A percentile compares a stretch with the other conserved stretches of the same genome.
Evolutionary conservation across 2,113 vertebrate genomes (phyloP).

Genomic region (Amazona guildingii): DNA sequence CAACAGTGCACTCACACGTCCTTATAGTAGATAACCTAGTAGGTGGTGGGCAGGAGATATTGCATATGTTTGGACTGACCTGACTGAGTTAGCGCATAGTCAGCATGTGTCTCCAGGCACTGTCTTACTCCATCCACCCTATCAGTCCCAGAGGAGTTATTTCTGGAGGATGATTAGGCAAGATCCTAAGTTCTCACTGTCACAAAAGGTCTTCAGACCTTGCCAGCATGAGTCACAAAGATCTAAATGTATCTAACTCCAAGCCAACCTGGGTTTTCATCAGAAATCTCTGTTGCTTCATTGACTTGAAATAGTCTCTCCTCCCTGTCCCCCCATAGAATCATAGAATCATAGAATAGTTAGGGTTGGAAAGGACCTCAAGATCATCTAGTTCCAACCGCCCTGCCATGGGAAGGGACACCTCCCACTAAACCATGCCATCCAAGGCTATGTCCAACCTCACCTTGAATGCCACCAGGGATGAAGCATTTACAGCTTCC

Average conservation of each 20-base stretch:
- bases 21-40: background rate
- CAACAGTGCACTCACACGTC: background rate
- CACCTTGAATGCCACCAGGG: too few species aligned
- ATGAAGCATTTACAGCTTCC: too few species aligned
- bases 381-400: too few species aligned
- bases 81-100: background rate
- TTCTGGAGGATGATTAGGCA: background rate
- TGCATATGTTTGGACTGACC: background rate
- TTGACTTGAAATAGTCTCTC: background rate
- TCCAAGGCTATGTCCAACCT: too few species aligned
- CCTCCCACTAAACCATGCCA: too few species aligned
- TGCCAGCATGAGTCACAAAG: background rate
- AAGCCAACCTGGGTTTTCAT: constrained; percentile 22
- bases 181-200: background rate
- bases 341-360: too few species aligned
- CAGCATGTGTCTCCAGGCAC: background rate
- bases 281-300: constrained; percentile 42
- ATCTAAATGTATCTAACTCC: background rate
- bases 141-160: background rate
- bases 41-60: background rate
- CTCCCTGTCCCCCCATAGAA: background rate
- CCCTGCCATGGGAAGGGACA: too few species aligned
- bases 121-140: background rate
- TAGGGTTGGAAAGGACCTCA: too few species aligned
- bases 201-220: background rate